Evolutionary conservation across 2,888 invertebrate genomes (phyloP).

Genomic region (Tipula vernalis): DNA sequence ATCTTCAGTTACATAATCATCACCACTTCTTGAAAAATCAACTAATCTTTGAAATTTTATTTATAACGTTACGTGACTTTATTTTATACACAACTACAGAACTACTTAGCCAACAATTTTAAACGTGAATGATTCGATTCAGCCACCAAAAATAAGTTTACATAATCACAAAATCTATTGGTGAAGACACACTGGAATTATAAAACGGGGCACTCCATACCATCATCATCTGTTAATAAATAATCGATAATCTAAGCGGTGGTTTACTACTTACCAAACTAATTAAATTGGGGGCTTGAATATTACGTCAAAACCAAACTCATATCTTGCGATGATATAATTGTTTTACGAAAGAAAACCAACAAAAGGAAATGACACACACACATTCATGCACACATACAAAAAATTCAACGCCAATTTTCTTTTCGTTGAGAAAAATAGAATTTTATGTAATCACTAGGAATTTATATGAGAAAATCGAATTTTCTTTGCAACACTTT

Average conservation of each 20-base stretch:
- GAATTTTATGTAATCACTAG: not conserved
- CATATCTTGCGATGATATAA: not conserved
- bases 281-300: not conserved
- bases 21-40: not conserved
- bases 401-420: not conserved
- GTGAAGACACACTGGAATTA: not conserved
- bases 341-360: not conserved
- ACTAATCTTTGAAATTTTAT: not conserved
- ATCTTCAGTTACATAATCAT: not conserved
- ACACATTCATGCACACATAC: not conserved
- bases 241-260: not conserved
- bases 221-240: not conserved
- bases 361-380: not conserved
- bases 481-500: not conserved
- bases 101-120: not conserved
- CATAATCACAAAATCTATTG: not conserved
- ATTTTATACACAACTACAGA: not conserved
- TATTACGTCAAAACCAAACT: not conserved
- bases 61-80: not conserved
- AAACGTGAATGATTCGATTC: not conserved
- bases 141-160: not conserved
- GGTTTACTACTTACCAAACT: not conserved
- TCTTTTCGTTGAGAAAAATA: not conserved
- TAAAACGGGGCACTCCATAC: not conserved
- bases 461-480: not conserved